phyloP scores from a whole-genome alignment of 2,888 invertebrate species.

The Melitaea athalia region DNA sequence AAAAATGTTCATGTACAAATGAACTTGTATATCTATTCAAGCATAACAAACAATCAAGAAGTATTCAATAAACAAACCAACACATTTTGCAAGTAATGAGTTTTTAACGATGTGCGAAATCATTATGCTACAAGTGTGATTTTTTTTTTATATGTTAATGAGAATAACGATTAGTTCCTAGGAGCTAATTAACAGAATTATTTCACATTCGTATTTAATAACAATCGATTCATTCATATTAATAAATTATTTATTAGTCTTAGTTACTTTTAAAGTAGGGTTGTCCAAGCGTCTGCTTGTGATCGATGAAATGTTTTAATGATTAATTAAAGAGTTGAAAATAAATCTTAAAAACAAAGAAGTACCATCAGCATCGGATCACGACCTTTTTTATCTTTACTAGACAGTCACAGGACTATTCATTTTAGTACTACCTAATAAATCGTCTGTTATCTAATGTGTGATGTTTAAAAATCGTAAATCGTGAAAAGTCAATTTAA shows the following conservation, averaged over 20 bases:
- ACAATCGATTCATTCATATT: background rate
- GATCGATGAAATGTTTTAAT: no score
- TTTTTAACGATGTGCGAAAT: background rate
- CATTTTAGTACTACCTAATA: no score
- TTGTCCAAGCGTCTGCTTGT: no score
- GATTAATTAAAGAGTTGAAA: no score
- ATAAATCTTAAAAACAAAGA: no score
- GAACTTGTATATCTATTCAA: background rate
- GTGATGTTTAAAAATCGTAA: no score
- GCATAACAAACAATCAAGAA: background rate
- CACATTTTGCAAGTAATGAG: conserved; percentile 11
- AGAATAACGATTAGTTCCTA: conserved; percentile 2
- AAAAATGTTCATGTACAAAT: background rate
- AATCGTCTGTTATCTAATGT: no score
- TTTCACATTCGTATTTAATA: background rate
- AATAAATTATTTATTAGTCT: background rate
- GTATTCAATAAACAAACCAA: background rate
- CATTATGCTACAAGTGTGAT: background rate
- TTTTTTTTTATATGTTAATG: background rate
- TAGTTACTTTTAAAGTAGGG: no score
- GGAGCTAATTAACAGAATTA: background rate
- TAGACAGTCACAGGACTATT: no score
- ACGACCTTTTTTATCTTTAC: no score
- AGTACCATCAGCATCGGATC: no score
- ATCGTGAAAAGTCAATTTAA: no score